A percentile compares a stretch with the other conserved stretches of the same genome.
phyloP scores from a whole-genome alignment of 2,113 vertebrate species.

The Reinhardtius hippoglossoides region DNA sequence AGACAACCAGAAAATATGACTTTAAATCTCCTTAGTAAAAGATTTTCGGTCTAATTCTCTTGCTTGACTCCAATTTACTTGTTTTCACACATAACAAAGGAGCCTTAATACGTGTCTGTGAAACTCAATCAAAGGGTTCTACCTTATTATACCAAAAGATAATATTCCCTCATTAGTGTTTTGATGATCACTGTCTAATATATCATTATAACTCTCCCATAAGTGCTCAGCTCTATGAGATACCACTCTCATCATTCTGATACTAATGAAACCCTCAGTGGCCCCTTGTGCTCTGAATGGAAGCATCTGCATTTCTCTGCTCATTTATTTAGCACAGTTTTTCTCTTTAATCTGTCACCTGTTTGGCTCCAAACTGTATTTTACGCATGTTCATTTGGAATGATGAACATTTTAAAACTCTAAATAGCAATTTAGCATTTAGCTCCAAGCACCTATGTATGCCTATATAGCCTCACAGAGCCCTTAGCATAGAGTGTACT shows the following conservation, averaged over 20 bases:
- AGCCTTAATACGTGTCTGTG: too few species aligned
- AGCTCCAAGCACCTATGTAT: not conserved
- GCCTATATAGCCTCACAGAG: not conserved
- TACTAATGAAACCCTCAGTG: not conserved
- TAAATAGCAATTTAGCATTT: not conserved
- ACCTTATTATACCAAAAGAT: too few species aligned
- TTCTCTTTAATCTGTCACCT: not conserved
- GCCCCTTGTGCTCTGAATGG: not conserved
- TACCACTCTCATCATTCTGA: not conserved
- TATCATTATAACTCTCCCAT: too few species aligned
- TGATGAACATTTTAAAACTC: not conserved
- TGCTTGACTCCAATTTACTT: too few species aligned
- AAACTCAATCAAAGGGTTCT: too few species aligned
- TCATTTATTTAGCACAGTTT: not conserved
- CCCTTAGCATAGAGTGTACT: not conserved
- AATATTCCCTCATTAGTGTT: not conserved
- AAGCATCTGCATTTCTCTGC: not conserved
- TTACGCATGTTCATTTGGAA: not conserved
- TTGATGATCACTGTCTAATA: not conserved
- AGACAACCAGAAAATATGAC: not conserved
- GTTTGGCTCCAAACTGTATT: not conserved
- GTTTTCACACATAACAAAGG: too few species aligned
- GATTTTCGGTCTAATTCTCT: too few species aligned
- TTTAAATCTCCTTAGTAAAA: not conserved
- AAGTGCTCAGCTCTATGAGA: not conserved